phyloP scores from a whole-genome alignment of 2,888 invertebrate genomes.

The Epsilonema sp. region DNA sequence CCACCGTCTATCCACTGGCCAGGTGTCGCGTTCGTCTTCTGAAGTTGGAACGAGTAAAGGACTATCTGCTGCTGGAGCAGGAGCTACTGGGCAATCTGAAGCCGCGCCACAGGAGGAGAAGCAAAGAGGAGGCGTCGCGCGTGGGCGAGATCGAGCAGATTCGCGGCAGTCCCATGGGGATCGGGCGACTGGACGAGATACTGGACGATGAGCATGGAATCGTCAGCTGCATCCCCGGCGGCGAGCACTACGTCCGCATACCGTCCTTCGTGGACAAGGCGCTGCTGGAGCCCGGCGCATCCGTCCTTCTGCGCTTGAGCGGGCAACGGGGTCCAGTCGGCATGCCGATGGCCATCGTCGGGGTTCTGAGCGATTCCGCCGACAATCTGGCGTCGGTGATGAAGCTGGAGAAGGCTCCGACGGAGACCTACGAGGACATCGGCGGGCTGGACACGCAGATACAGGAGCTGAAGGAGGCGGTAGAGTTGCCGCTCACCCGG shows the following conservation, averaged over 20 bases:
- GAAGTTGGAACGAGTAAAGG: no score
- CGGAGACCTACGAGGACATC: no score
- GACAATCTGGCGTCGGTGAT: neutral
- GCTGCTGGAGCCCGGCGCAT: neutral
- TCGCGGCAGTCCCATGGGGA: neutral
- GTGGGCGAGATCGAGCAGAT: neutral
- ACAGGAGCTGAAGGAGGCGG: no score
- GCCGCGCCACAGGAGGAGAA: no score
- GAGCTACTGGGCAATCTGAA: no score
- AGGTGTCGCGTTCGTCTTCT: no score
- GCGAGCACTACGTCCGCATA: neutral
- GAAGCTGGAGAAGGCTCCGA: neutral
- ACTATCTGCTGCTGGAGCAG: no score
- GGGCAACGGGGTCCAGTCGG: no score
- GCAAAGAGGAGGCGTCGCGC: no score
- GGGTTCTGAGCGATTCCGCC: neutral
- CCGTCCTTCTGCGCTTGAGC: neutral
- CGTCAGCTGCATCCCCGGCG: neutral
- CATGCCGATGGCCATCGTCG: neutral
- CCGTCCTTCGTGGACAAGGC: neutral
- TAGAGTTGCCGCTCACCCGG: no score
- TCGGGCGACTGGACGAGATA: neutral
- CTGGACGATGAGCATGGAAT: neutral
- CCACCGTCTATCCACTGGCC: neutral
- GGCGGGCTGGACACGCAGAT: no score